These are phyloP conservation scores for Oryzias dopingdopingensis DNA, from an alignment of 2,797 vertebrate species.

Conservation along the genomic window DNA sequence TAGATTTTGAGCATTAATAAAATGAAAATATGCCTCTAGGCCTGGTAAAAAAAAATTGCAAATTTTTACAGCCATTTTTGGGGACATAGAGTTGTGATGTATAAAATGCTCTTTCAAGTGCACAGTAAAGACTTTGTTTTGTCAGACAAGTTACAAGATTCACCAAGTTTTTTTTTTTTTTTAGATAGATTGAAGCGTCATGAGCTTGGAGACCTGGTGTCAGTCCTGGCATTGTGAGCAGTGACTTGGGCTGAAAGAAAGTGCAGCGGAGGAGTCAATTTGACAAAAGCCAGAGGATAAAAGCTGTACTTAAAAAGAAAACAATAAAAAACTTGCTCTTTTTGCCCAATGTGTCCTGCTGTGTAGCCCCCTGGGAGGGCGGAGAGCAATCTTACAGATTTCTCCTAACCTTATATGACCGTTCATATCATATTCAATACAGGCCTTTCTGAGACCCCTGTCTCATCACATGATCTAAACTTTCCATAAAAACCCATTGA, in stretches of 20 bases:
- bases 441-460: no score
- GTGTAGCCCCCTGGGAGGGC: constrained; percentile 28
- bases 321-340: constrained; percentile 29
- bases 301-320: constrained; percentile 35
- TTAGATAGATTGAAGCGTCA: constrained; percentile 11
- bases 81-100: no score
- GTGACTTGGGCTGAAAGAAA: constrained; percentile 25
- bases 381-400: constrained; percentile 50
- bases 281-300: constrained; percentile 51
- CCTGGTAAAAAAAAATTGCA: background rate
- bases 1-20: no score
- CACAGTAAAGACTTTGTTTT: constrained; percentile 6
- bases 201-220: constrained; percentile 41
- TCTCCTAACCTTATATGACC: constrained; percentile 15
- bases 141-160: background rate
- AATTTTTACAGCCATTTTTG: background rate
- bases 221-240: constrained; percentile 22
- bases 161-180: background rate
- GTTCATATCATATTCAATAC: no score
- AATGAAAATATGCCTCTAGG: background rate
- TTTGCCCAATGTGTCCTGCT: constrained; percentile 46
- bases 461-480: no score
- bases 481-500: no score
- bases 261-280: constrained; percentile 33
- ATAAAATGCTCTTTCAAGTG: constrained; percentile 13